Conservation (phyloP, 1,140 invertebrate genomes). For the Eueides isabella region DNA sequence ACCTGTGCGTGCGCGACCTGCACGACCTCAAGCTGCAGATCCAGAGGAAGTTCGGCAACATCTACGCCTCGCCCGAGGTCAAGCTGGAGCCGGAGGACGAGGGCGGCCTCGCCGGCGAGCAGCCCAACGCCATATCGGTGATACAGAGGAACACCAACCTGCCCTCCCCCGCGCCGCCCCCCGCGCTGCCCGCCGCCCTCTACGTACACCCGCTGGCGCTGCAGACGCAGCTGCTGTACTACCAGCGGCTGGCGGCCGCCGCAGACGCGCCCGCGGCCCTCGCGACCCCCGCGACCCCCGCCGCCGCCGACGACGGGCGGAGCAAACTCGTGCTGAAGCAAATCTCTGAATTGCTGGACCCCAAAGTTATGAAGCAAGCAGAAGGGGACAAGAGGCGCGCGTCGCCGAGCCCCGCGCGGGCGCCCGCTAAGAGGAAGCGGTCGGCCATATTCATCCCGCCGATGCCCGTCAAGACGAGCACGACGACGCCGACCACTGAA, state of each 20-base stretch:
- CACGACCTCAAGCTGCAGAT: slow-evolving; percentile 86
- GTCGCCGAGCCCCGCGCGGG: slow-evolving; percentile 57
- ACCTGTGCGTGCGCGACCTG: slow-evolving; percentile 90
- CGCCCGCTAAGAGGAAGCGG: slow-evolving; percentile 87
- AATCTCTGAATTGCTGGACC: slow-evolving; percentile 76
- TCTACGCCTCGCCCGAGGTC: slow-evolving; percentile 80
- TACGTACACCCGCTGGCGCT: slow-evolving; percentile 88
- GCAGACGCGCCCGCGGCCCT: slow-evolving; percentile 51
- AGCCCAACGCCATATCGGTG: slow-evolving; percentile 79
- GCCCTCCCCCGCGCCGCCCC: slow-evolving; percentile 42
- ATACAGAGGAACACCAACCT: slow-evolving; percentile 72
- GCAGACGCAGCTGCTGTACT: slow-evolving; percentile 88
- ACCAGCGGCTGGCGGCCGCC: slow-evolving; percentile 86
- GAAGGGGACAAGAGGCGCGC: slow-evolving; percentile 62
- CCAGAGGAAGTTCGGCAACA: slow-evolving; percentile 84
- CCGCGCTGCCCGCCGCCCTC: slow-evolving; percentile 85
- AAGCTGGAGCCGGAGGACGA: slow-evolving; percentile 80
- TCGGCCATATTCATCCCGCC: slow-evolving; percentile 92
- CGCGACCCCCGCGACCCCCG: too few relatives aligned
- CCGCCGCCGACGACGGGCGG: slow-evolving; percentile 62
- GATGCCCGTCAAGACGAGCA: slow-evolving; percentile 86
- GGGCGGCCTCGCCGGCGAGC: slow-evolving; percentile 83
- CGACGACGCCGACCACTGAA: slow-evolving; percentile 88
- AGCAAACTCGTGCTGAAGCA: slow-evolving; percentile 74
- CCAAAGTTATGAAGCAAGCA: slow-evolving; percentile 69